Evolutionary conservation across 2,888 invertebrate species (phyloP), one percentile per base, ranked within the genome.

Genomic region (Agrotis puta): DNA sequence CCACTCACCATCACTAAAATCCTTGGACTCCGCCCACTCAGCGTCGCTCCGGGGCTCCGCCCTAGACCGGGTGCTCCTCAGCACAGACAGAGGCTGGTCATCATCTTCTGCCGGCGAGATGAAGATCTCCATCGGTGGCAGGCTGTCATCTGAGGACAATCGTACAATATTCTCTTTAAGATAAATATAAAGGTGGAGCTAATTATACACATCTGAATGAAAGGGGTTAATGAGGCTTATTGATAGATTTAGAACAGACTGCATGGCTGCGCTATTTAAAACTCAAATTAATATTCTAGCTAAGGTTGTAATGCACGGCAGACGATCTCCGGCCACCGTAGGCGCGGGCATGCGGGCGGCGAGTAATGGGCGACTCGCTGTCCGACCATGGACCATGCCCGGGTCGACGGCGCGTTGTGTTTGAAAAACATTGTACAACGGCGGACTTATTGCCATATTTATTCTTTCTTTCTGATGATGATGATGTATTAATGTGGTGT

Each of bases 1-100:
- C 22, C 18, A 20, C n/a, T 13, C 48, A 84, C 85, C 84, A 51
- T 83, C 85, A 57, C 70, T 80, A 2, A 79, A 64, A 4, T 74
- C 72, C 0, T 54, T 61, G 14, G 58, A 22, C 0, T 56, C 64
- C 0, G 11, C 20, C 80, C 84, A 83, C 9, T 74, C 68, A 3
- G 39, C 66, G 11, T 72, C 72, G 13, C 14, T 48, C 0, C n/a
- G 54, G 16, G 16, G 13, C 50, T 74, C 70, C 5, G 56, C 47
- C n/a, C n/a, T 56, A 1, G 64, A 53, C 14, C 53, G 16, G 14
- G 43, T 56, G 18, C 56, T 70, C 22, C 61, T 45, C 5, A 85
- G 27, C 13, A 64, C 64, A 0, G 85, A 85, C 0, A 85, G 57
- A 0, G 85, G 85, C 61, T 82, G 78, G 27, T 85, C 85, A 22